Percentiles rank a stretch among this genome's conserved stretches.
These are phyloP conservation scores for Atlantisia rogersi DNA, from an alignment of 2,113 vertebrate species.

Conservation along the genomic window DNA sequence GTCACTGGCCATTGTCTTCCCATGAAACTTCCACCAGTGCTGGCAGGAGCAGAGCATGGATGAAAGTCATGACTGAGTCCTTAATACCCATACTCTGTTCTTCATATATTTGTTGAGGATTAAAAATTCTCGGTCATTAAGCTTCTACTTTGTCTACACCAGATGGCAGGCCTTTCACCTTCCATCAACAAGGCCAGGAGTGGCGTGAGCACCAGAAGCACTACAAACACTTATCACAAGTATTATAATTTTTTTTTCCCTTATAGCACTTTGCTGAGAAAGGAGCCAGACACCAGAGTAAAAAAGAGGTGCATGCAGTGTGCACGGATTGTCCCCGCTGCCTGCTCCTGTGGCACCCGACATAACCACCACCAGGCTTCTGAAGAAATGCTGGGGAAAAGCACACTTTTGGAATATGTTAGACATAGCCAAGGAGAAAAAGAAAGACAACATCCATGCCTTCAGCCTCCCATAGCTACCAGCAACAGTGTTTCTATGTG, in stretches of 20 bases:
- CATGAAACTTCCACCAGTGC: not conserved
- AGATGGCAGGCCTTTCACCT: not conserved
- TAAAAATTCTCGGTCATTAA: not conserved
- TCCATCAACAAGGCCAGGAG: not conserved
- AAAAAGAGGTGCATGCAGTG: fast-evolving
- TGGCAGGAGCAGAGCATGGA: not conserved
- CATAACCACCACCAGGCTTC: not conserved
- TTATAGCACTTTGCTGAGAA: not conserved
- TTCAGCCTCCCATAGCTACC: not conserved
- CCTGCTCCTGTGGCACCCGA: not conserved
- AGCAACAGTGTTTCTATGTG: not conserved
- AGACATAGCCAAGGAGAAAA: not conserved
- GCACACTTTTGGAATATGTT: not conserved
- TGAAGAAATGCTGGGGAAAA: not conserved
- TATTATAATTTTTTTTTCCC: not conserved
- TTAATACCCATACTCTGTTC: not conserved
- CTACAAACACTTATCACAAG: not conserved
- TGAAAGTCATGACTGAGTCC: not conserved
- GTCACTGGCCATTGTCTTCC: not conserved
- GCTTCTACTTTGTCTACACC: not conserved
- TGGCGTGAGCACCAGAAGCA: fast-evolving
- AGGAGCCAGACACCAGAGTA: not conserved
- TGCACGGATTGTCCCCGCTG: not conserved
- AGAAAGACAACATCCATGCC: not conserved
- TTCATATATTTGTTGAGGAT: not conserved